A percentile compares a stretch with the other conserved stretches of the same genome.
Conservation (phyloP, 2,797 vertebrate species). For the Psittacula derbiana region DNA sequence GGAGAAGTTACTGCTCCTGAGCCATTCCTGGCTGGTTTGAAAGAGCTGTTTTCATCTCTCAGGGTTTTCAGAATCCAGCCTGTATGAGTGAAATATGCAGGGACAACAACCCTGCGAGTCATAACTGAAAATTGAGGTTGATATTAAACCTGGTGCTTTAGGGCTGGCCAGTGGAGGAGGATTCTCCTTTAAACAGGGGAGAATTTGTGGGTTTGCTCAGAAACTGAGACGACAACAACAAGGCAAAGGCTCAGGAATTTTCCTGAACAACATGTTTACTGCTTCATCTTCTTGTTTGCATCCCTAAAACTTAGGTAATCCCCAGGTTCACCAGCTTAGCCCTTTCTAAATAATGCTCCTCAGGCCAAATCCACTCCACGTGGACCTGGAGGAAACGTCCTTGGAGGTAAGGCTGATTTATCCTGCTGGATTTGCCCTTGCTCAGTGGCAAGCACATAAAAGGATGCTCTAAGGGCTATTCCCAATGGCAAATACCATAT, state of each 20-base stretch:
- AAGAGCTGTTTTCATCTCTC: neutral
- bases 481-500: accelerated
- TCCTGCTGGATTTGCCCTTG: neutral
- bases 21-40: neutral
- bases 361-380: neutral
- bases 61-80: neutral
- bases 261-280: neutral
- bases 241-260: neutral
- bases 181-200: neutral
- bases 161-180: neutral
- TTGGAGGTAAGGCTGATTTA: neutral
- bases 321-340: neutral
- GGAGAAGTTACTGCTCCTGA: slow-evolving; percentile 23
- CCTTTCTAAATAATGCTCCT: neutral
- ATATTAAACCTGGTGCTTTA: slow-evolving; percentile 1
- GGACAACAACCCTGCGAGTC: neutral
- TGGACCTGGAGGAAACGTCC: neutral
- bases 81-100: slow-evolving; percentile 12
- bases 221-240: neutral
- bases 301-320: neutral
- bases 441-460: neutral
- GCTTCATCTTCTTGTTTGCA: neutral
- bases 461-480: neutral
- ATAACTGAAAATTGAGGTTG: slow-evolving; percentile 18
- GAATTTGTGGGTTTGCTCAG: neutral